These are phyloP conservation scores for Cyphomyrmex costatus DNA, from an alignment of 1,140 invertebrate species.

Conservation along the genomic window DNA sequence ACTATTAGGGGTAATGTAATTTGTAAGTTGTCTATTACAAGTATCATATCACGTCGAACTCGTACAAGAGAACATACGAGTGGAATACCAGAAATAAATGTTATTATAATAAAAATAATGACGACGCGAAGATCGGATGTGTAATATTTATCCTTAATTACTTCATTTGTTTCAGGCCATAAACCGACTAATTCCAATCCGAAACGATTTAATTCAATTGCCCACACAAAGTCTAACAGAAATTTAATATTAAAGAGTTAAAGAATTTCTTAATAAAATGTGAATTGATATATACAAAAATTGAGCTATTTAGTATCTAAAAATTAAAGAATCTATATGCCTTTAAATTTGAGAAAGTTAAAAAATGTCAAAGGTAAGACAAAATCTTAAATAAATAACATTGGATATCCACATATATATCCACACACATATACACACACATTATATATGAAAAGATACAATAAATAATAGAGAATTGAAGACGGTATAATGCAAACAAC, in stretches of 20 bases:
- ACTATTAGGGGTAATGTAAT: conserved; percentile 3
- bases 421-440: too few relatives aligned
- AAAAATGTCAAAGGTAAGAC: not conserved
- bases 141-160: not conserved
- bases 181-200: conserved; percentile 33
- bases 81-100: not conserved
- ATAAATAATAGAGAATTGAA: not conserved
- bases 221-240: conserved; percentile 30
- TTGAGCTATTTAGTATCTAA: not conserved
- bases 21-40: conserved; percentile 33
- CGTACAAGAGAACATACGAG: conserved; percentile 1
- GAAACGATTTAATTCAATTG: conserved; percentile 35
- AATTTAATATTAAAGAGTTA: not conserved
- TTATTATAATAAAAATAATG: conserved; percentile 15
- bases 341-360: not conserved
- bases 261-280: not conserved
- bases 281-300: not conserved
- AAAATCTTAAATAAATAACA: not conserved
- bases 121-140: not conserved
- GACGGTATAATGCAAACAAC: not conserved
- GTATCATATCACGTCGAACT: not conserved
- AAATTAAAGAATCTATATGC: not conserved
- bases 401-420: too few relatives aligned
- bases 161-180: conserved; percentile 7
- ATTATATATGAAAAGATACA: not conserved